Evolutionary conservation across 2,113 vertebrate genomes (phyloP).

Genomic region (Typhlomys cinereus): DNA sequence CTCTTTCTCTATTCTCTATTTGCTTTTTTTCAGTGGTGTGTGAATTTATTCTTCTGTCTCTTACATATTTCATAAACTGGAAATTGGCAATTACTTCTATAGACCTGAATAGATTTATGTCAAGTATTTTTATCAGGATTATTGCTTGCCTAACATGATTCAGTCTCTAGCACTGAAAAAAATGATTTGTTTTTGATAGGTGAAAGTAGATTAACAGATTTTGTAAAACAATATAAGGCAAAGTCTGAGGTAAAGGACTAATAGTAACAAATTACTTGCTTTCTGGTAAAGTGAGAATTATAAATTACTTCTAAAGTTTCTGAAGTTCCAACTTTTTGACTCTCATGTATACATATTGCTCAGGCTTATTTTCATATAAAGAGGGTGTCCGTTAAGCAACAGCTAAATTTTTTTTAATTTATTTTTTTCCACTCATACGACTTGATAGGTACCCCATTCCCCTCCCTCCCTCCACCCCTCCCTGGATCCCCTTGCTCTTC

Average conservation of each 20-base stretch:
- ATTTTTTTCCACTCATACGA: too few species aligned
- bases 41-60: background rate
- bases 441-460: too few species aligned
- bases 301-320: background rate
- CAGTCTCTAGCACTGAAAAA: background rate
- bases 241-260: background rate
- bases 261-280: background rate
- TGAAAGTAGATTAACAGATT: background rate
- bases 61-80: slow-evolving; percentile 24
- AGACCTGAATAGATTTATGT: slow-evolving; percentile 25
- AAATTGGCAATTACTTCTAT: slow-evolving; percentile 24
- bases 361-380: background rate
- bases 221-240: background rate
- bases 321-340: background rate
- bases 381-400: background rate
- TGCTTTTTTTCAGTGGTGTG: background rate
- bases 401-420: background rate
- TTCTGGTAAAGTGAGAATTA: slow-evolving; percentile 10
- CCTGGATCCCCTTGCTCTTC: too few species aligned
- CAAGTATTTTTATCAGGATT: slow-evolving; percentile 10
- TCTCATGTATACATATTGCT: background rate
- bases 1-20: background rate
- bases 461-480: too few species aligned
- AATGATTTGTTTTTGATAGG: background rate
- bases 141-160: background rate